Evolutionary conservation across 1,140 invertebrate species (phyloP).

Genomic region (Drosophila subpulchrella): DNA sequence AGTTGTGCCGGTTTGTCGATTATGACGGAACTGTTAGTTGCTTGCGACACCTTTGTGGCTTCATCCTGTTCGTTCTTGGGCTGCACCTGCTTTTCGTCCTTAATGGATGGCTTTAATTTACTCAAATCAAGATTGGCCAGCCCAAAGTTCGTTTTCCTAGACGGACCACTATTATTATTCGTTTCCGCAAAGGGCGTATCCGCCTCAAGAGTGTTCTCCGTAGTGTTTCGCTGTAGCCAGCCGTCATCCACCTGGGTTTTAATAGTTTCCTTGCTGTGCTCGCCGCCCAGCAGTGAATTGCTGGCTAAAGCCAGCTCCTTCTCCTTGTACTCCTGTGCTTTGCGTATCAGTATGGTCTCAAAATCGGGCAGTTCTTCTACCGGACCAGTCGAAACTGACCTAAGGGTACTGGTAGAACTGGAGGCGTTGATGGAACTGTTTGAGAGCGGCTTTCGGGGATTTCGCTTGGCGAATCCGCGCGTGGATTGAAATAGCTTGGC

Average conservation of each 20-base stretch:
- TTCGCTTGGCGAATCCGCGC: conserved; percentile 88
- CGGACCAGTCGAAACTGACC: not conserved
- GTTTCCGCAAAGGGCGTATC: conserved; percentile 4
- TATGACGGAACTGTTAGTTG: not conserved
- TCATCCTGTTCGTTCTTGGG: not conserved
- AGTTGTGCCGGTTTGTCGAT: not conserved
- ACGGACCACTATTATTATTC: conserved; percentile 46
- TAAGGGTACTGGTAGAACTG: not conserved
- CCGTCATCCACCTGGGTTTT: conserved; percentile 75
- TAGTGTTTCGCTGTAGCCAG: conserved; percentile 70
- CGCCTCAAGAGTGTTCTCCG: conserved; percentile 45
- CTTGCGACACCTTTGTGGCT: not conserved
- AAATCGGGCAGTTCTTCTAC: conserved; percentile 71
- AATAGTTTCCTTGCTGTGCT: conserved; percentile 53
- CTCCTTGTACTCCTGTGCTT: conserved; percentile 70
- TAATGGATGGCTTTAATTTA: conserved; percentile 34
- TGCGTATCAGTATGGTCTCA: conserved; percentile 79
- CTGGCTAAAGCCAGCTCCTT: conserved; percentile 28
- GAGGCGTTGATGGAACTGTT: conserved; percentile 34
- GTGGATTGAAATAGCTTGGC: conserved; percentile 89
- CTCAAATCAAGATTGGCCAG: conserved; percentile 69
- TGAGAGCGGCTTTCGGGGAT: conserved; percentile 90
- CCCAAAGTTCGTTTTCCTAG: conserved; percentile 56
- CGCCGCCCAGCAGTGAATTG: conserved; percentile 43
- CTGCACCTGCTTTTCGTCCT: not conserved